Base-by-base conservation (phyloP, 2,113 vertebrate genomes). In the human region DNA sequence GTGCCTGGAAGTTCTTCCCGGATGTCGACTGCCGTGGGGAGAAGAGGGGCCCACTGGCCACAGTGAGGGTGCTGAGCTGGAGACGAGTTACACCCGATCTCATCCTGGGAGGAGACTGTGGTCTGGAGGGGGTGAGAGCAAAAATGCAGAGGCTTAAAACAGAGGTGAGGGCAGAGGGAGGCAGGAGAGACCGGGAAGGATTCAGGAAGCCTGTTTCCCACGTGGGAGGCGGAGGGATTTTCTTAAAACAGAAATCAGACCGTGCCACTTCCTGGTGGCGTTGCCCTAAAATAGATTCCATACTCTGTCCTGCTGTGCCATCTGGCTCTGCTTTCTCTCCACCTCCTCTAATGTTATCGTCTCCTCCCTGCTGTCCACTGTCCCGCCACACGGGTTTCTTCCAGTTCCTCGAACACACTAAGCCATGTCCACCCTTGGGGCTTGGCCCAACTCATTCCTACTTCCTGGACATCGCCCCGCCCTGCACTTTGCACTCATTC, bases 1-100 rank as follows among this genome's bases (percentile, higher is more conserved):
- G 89, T 0, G 0, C 57, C n/a, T 7, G 14, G 59, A 3, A 35
- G 43, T 30, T 13, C 12, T 57, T 64, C 18, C n/a, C 1, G 20
- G 25, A 16, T 6, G 52, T n/a, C 10, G 13, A 18, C 35, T 22
- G 6, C 40, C 23, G 6, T 7, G 2, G 35, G 35, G 32, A 17
- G 18, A 16, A 38, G 55, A 55, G 18, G 43, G 30, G 10, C 17
- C 17, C 55, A 9, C 25, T 0, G 22, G 45, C n/a, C 0, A 1
- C 78, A 70, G 45, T 0, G 68, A n/a, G 68, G 68, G n/a, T n/a
- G 68, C 70, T 1, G 61, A 66, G 79, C 8, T 13, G 17, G 27
- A 43, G 94, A 25, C 57, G 50, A 17, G 14, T 30, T 14, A 17
- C 45, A 9, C 2, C 14, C 1, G 0, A 23, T 25, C 64, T 72